Conservation (phyloP, 2,888 invertebrate species). For the Orchesellides sinensis region DNA sequence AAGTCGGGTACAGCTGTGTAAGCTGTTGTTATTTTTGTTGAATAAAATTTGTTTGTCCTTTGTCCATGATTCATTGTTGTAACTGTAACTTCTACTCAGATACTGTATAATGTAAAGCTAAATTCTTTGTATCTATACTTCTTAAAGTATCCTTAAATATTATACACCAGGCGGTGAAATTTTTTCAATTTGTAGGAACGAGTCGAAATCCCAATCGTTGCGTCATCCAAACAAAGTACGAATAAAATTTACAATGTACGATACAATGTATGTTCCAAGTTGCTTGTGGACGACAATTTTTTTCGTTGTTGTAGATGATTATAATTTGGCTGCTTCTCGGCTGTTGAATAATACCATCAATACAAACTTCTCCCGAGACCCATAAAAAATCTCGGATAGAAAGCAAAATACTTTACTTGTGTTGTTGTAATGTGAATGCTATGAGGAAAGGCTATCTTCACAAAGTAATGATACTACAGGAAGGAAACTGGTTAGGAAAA, state of each 20-base stretch:
- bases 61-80: constrained; percentile 51
- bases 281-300: background rate
- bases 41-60: constrained; percentile 23
- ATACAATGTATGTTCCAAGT: too few relatives aligned
- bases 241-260: too few relatives aligned
- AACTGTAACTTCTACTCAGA: background rate
- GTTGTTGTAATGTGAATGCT: background rate
- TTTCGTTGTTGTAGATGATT: constrained; percentile 10
- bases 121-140: background rate
- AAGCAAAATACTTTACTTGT: background rate
- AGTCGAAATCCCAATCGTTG: too few relatives aligned
- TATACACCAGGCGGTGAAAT: background rate
- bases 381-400: constrained; percentile 41
- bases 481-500: constrained; percentile 28
- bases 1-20: constrained; percentile 31
- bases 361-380: constrained; percentile 42
- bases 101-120: background rate
- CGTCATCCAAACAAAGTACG: too few relatives aligned
- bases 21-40: background rate
- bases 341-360: constrained; percentile 39
- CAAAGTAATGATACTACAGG: constrained; percentile 18
- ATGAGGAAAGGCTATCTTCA: constrained; percentile 39
- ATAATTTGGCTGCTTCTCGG: constrained; percentile 18
- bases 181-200: constrained; percentile 11
- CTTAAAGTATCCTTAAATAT: too few relatives aligned